Evolutionary conservation across 2,113 vertebrate species (phyloP), one percentile per base, ranked within the genome.

Genomic region (Indicator indicator): DNA sequence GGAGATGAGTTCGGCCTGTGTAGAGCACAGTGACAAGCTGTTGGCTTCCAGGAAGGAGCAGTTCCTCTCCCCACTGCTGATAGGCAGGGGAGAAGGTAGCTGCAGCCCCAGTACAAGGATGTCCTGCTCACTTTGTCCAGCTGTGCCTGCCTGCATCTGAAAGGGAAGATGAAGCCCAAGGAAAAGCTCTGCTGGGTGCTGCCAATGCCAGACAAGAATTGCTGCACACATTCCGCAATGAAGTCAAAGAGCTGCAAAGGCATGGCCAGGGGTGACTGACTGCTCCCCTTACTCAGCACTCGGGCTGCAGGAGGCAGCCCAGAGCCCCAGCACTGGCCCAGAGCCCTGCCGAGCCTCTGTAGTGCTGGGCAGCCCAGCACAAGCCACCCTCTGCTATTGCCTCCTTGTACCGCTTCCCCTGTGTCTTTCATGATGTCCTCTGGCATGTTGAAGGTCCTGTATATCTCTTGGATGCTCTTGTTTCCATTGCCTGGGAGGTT

Each of bases 101-200:
- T 28, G 3, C 12, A 42, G 62, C 16, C 48, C 5, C 9, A 1
- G 42, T 13, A 21, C 30, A 21, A 48, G 54, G 26, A 12, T 55
- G 16, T 71, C 33, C 55, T 20, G 7, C 94, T 96, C 83, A 99
- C 99, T 98, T 97, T 98, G 91, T 98, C 97, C 54, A 99, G 97
- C 21, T 86, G 91, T 0, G 80, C 98, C 95, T 99, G 98, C 59
- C 86, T 95, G 85, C 99, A 99, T 91, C 96, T 97, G 92, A 99
- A 99, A 26, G 99, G 98, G 96, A 99, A 99, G 82, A 96, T 98
- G 56, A 99, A 99, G 36, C 98, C 98, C 81, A 99, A 91, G 46
- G 98, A 97, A 5, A 98, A 94, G 42, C 7, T 85, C 27, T 88
- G 26, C 33, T 93, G 74, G 16, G 80, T 65, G 50, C 89, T 94